A percentile compares a stretch with the other conserved stretches of the same genome.
These are phyloP conservation scores for Lasioglossum calceatum DNA, from an alignment of 2,888 invertebrate species.

Conservation along the genomic window DNA sequence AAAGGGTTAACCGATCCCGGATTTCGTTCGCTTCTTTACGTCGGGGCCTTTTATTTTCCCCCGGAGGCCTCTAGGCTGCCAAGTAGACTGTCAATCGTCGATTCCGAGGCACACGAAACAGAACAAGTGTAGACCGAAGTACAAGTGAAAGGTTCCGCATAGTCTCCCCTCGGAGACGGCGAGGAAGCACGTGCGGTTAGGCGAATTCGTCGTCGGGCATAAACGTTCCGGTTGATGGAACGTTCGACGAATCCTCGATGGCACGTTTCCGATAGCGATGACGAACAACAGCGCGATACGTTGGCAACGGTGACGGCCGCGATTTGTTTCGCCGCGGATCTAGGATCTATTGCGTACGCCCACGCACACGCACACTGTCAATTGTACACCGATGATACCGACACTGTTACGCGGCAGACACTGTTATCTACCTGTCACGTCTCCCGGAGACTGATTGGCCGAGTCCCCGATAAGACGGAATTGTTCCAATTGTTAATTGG, in stretches of 20 bases:
- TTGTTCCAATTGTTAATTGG: conserved; percentile 4
- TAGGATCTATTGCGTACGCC: neutral
- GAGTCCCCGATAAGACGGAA: neutral
- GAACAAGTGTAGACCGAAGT: neutral
- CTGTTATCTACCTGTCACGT: conserved; percentile 7
- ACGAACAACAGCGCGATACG: conserved; percentile 37
- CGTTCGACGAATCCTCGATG: conserved; percentile 32
- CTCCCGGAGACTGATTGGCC: neutral
- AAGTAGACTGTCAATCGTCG: neutral
- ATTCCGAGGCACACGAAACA: neutral
- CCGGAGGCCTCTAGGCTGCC: neutral
- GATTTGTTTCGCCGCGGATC: neutral
- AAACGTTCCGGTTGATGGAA: conserved; percentile 9
- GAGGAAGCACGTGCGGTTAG: neutral
- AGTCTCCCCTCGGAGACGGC: neutral
- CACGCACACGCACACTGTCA: neutral
- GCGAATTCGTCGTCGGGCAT: neutral
- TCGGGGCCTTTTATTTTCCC: neutral
- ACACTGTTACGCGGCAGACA: neutral
- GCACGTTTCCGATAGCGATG: conserved; percentile 24
- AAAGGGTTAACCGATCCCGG: neutral
- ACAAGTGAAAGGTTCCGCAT: neutral
- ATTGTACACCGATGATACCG: neutral
- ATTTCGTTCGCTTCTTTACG: neutral
- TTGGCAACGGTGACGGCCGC: neutral